Evolutionary conservation across 2,113 vertebrate species (phyloP).

Genomic region (Thunnus thynnus): DNA sequence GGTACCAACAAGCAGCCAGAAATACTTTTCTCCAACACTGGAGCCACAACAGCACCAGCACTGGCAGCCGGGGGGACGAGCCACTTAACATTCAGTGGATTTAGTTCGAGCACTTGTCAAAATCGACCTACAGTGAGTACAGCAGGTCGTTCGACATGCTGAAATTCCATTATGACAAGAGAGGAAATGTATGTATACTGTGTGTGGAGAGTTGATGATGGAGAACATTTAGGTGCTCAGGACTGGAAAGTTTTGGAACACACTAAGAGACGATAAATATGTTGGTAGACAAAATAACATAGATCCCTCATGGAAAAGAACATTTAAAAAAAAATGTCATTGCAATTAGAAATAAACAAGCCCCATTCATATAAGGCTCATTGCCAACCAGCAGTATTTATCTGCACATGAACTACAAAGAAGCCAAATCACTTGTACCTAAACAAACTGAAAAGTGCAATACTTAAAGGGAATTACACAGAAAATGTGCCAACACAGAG

Average conservation of each 20-base stretch:
- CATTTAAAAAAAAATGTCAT: no score
- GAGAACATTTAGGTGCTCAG: background rate
- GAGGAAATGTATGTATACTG: background rate
- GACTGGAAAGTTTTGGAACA: background rate
- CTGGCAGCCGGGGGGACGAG: conserved; percentile 45
- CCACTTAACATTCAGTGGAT: conserved; percentile 28
- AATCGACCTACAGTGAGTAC: conserved; percentile 19
- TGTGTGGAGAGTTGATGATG: background rate
- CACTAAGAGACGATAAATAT: background rate
- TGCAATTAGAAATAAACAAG: no score
- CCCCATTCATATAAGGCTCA: no score
- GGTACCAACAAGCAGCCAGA: conserved; percentile 58
- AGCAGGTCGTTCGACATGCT: conserved; percentile 22
- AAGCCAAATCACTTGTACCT: no score
- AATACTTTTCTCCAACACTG: conserved; percentile 47
- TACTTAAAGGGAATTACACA: no score
- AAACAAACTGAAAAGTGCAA: no score
- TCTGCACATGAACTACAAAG: no score
- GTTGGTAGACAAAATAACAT: background rate
- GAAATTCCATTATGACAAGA: conserved; percentile 24
- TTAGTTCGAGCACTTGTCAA: conserved; percentile 43
- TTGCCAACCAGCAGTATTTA: no score
- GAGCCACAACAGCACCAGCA: conserved; percentile 46
- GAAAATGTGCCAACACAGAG: no score
- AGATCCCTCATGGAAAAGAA: background rate